Conservation (phyloP, 2,113 vertebrate species). For the Dromiciops gliroides region DNA sequence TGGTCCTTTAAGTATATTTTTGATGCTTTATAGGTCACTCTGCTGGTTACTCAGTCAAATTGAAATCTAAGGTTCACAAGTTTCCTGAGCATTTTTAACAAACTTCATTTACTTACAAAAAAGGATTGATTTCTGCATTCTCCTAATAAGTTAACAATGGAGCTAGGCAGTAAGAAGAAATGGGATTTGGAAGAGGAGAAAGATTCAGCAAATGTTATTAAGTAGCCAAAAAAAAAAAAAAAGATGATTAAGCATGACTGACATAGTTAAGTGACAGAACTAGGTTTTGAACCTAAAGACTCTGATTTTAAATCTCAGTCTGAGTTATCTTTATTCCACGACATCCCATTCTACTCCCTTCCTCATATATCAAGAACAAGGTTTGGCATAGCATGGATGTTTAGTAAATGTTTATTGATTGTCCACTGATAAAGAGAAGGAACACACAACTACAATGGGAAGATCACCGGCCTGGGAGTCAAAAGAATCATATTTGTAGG, state of each 20-base stretch:
- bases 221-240: neutral
- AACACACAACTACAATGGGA: neutral
- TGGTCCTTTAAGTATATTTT: neutral
- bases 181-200: neutral
- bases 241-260: neutral
- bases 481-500: neutral
- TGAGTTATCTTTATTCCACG: neutral
- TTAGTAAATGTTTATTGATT: neutral
- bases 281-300: neutral
- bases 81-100: neutral
- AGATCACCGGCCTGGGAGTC: neutral
- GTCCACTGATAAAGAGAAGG: neutral
- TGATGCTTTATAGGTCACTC: neutral
- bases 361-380: neutral
- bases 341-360: slow-evolving; percentile 1
- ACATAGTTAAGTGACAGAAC: neutral
- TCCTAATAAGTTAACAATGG: neutral
- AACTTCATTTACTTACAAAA: neutral
- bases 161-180: neutral
- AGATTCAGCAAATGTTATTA: neutral
- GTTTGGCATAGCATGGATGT: neutral
- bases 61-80: neutral
- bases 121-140: neutral
- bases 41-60: neutral
- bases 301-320: neutral